phyloP scores from a whole-genome alignment of 2,888 invertebrate genomes.

The Apodemia mormo region DNA sequence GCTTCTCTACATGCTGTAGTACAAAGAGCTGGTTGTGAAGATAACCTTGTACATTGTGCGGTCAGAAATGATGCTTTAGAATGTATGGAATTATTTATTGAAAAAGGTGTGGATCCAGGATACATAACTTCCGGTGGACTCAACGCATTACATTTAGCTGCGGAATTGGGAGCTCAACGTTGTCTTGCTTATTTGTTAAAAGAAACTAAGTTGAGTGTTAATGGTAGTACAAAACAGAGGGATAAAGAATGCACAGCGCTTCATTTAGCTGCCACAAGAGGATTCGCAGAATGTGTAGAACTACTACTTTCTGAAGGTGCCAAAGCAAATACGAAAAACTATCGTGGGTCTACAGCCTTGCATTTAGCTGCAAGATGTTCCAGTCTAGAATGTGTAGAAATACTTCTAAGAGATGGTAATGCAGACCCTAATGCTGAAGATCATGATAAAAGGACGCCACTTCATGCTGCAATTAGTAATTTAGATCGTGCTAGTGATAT shows the following conservation, averaged over 20 bases:
- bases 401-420: constrained; percentile 87
- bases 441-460: constrained; percentile 88
- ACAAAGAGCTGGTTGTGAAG: constrained; percentile 85
- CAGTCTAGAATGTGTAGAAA: constrained; percentile 90
- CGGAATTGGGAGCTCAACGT: constrained; percentile 88
- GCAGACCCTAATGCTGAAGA: constrained; percentile 91
- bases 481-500: constrained; percentile 90
- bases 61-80: constrained; percentile 90
- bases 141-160: constrained; percentile 90
- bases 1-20: constrained; percentile 87
- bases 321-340: constrained; percentile 87
- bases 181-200: constrained; percentile 89
- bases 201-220: constrained; percentile 86
- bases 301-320: constrained; percentile 89
- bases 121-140: constrained; percentile 88
- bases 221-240: constrained; percentile 85
- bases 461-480: constrained; percentile 91
- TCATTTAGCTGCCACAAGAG: constrained; percentile 94
- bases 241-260: constrained; percentile 90
- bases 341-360: constrained; percentile 91
- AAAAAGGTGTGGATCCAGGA: constrained; percentile 88
- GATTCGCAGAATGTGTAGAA: constrained; percentile 90
- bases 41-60: constrained; percentile 91
- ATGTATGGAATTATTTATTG: constrained; percentile 88
- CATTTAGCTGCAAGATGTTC: constrained; percentile 92